Conservation (phyloP, 2,888 invertebrate genomes). For the Chymomyza amoena region DNA sequence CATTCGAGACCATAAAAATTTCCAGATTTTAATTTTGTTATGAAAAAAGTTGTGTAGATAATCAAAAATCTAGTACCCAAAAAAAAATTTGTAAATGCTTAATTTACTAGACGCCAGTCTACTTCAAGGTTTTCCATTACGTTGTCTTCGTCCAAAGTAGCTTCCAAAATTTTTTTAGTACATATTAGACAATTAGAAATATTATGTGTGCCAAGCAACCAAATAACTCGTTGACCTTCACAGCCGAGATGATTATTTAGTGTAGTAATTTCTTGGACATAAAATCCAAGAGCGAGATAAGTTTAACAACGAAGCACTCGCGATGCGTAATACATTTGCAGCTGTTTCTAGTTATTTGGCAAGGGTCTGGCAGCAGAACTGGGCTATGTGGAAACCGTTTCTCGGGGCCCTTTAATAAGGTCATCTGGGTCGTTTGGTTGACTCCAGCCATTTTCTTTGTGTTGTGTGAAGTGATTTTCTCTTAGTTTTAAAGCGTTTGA, state of each 20-base stretch:
- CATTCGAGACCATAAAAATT: not conserved
- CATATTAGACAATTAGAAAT: not conserved
- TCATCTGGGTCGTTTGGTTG: not conserved
- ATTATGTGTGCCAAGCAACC: not conserved
- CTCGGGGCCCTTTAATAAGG: not conserved
- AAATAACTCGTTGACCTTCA: not conserved
- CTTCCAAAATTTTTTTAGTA: not conserved
- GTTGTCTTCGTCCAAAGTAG: not conserved
- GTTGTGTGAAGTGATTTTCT: too few relatives aligned
- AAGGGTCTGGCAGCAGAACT: not conserved
- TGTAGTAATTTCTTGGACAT: not conserved
- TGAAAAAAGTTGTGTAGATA: not conserved
- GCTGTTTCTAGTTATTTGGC: not conserved
- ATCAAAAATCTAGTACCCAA: not conserved
- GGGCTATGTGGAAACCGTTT: not conserved
- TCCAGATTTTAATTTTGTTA: not conserved
- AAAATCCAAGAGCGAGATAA: not conserved
- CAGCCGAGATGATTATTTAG: not conserved
- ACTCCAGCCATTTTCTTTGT: not conserved
- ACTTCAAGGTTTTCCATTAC: not conserved
- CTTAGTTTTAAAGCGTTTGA: not conserved
- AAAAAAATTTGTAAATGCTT: not conserved
- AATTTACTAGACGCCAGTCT: not conserved
- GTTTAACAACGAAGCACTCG: not conserved
- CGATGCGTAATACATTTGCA: not conserved